Evolutionary conservation across 2,113 vertebrate species (phyloP).

Genomic region (Ranitomeya variabilis): DNA sequence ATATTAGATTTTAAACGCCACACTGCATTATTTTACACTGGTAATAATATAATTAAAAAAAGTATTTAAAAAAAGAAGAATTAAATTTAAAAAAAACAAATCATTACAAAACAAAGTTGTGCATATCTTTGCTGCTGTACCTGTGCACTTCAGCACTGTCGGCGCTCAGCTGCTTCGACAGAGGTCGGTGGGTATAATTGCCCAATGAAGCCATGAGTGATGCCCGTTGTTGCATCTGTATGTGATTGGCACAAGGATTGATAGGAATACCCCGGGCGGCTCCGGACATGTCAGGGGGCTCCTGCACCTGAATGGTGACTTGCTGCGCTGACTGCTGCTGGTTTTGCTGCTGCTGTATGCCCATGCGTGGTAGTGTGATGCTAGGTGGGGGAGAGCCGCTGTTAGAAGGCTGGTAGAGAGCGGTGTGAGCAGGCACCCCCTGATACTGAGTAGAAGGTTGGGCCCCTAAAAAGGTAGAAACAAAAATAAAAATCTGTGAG

Average conservation of each 20-base stretch:
- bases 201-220: constrained; percentile 82
- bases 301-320: constrained; percentile 95
- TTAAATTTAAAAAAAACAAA: not conserved
- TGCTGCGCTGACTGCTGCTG: constrained; percentile 75
- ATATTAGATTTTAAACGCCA: too few species aligned
- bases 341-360: constrained; percentile 77
- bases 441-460: constrained; percentile 86
- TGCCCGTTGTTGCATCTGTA: constrained; percentile 80
- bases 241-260: constrained; percentile 71
- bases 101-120: not conserved
- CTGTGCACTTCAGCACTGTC: constrained; percentile 97
- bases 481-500: not conserved
- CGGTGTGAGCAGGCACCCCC: constrained; percentile 74
- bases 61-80: not conserved
- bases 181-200: constrained; percentile 84
- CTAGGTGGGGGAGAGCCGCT: constrained; percentile 84
- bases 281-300: constrained; percentile 80
- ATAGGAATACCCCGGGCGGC: constrained; percentile 66
- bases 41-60: not conserved
- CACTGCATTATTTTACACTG: too few species aligned
- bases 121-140: constrained; percentile 63
- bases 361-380: constrained; percentile 79
- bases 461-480: constrained; percentile 70
- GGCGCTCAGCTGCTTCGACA: constrained; percentile 96
- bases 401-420: constrained; percentile 84